phyloP scores from a whole-genome alignment of 2,113 vertebrate genomes.

The Siphamia tubifer region DNA sequence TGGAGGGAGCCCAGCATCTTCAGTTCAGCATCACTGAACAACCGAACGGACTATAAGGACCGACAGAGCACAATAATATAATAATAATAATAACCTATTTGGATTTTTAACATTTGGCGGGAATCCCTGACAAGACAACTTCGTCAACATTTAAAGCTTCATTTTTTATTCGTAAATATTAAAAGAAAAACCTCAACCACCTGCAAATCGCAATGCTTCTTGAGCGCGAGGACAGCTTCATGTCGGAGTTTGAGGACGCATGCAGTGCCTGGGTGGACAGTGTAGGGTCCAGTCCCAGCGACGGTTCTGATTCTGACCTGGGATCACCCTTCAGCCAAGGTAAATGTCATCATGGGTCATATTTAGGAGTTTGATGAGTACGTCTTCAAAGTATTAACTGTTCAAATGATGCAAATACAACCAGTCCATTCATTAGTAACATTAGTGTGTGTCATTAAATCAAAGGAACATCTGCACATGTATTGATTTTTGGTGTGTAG shows the following conservation, averaged over 20 bases:
- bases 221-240: slow-evolving; percentile 69
- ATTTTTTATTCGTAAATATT: too few species aligned
- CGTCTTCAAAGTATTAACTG: too few species aligned
- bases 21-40: slow-evolving; percentile 5
- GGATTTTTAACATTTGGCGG: not conserved
- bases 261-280: slow-evolving; percentile 76
- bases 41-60: slow-evolving; percentile 7
- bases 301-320: slow-evolving; percentile 54
- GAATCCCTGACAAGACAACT: not conserved
- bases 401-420: too few species aligned
- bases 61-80: too few species aligned
- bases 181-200: too few species aligned
- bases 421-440: too few species aligned
- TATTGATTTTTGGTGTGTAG: not conserved
- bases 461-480: not conserved
- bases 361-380: too few species aligned
- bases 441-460: too few species aligned
- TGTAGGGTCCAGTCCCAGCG: slow-evolving; percentile 61
- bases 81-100: too few species aligned
- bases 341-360: too few species aligned
- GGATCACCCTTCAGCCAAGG: slow-evolving; percentile 68
- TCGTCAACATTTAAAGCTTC: too few species aligned
- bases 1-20: slow-evolving; percentile 43
- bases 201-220: slow-evolving; percentile 48
- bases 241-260: slow-evolving; percentile 73